Base-by-base conservation (phyloP, 1,140 invertebrate species). In the Pseudomyrmex sp. region DNA sequence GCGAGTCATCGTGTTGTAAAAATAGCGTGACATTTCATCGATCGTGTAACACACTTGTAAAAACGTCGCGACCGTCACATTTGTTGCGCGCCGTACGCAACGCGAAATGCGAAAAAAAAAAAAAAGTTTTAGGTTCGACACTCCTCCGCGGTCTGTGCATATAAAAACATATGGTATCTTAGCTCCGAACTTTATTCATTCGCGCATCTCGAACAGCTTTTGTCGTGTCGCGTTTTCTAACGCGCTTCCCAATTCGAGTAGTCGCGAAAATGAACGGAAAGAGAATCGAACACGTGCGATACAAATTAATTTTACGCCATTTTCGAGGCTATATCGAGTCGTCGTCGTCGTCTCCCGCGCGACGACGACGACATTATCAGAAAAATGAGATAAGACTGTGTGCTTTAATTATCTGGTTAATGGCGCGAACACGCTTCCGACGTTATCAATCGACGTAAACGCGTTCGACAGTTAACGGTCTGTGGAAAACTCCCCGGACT, bases 1-100 rank as follows among this genome's bases (percentile, higher is more conserved):
- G 76, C 35, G 66, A 58, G 65, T 48, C 66, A 44, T 59, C 44
- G 62, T n/a, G 66, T 75, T 9, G 20, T 56, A 82, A 82, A 75
- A 82, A 82, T 82, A 75, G 79, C 79, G 61, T 75, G 79, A 63
- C 79, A 75, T 82, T 82, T 82, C 70, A 82, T 82, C 72, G 79
- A 82, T 82, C 79, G 70, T 54, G 59, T 63, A 62, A 75, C 35
- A 23, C n/a, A 75, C 59, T 73, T 20, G 61, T 75, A 82, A 82
- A 74, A 62, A 62, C 52, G 54, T 26, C n/a, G 46, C 66, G 76
- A 15, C 12, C 54, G 35, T 35, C 35, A 35, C 35, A 35, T 35
- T 35, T 35, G 35, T 35, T 35, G 35, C 35, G 66, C 54, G n/a
- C 2, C 63, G 35, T 20, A 77, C 35, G 44, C 75, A 15, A 23